Percentiles rank a stretch among this genome's conserved stretches.
phyloP scores from a whole-genome alignment of 2,797 vertebrate genomes.

The Acrossocheilus wenchowensis region DNA sequence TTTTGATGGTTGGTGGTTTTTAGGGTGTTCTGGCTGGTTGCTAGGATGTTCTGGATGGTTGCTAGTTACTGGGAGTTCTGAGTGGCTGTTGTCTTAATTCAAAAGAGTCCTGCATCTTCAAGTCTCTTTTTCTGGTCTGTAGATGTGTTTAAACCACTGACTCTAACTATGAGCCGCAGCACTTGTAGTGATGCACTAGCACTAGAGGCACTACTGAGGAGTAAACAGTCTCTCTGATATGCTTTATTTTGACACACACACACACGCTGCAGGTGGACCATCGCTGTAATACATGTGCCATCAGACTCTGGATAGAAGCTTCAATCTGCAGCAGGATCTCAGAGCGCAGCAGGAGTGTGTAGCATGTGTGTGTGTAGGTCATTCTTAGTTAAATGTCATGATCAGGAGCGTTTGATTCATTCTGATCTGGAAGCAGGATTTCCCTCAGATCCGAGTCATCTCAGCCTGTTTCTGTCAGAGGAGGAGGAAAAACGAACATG shows the following conservation, averaged over 20 bases:
- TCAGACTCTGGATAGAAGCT: neutral
- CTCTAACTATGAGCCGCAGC: neutral
- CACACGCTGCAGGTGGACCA: neutral
- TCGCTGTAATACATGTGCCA: neutral
- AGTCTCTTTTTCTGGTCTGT: neutral
- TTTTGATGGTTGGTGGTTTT: neutral
- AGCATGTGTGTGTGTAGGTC: constrained; percentile 4
- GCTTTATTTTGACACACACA: neutral
- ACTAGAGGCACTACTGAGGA: neutral
- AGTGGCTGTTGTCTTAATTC: neutral
- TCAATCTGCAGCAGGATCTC: neutral
- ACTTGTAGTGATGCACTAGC: neutral
- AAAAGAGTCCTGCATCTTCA: neutral
- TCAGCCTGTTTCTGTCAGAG: neutral
- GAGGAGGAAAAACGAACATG: neutral
- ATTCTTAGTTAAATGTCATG: constrained; percentile 12
- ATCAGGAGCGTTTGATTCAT: neutral
- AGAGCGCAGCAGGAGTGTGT: neutral
- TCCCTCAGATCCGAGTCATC: neutral
- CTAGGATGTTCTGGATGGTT: neutral
- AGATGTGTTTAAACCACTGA: neutral
- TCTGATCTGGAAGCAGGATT: neutral
- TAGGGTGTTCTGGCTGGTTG: too few species aligned
- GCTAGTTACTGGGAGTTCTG: neutral
- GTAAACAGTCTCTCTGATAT: constrained; percentile 8